phyloP scores from a whole-genome alignment of 1,140 invertebrate species.

The Drosophila navojoa region DNA sequence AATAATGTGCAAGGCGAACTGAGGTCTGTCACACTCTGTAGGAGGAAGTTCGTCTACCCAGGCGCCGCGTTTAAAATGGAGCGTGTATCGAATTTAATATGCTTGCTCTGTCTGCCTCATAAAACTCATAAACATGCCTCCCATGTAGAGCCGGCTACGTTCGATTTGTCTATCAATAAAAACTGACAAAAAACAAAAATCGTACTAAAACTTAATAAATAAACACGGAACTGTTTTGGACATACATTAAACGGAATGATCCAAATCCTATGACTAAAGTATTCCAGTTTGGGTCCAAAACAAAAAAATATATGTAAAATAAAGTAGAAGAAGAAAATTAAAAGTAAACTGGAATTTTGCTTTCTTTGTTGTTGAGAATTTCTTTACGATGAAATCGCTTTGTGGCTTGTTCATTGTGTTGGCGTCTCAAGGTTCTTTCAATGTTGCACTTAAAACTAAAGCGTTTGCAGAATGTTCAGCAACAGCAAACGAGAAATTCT shows the following conservation, averaged over 20 bases:
- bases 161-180: slow-evolving; percentile 45
- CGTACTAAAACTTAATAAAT: slow-evolving; percentile 35
- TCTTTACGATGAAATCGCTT: slow-evolving; percentile 5
- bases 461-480: slow-evolving; percentile 24
- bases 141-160: slow-evolving; percentile 13
- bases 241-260: neutral
- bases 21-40: slow-evolving; percentile 40
- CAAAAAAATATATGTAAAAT: neutral
- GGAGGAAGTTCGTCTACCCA: slow-evolving; percentile 69
- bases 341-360: neutral
- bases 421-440: slow-evolving; percentile 42
- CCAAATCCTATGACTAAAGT: slow-evolving; percentile 13
- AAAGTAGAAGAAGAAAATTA: neutral
- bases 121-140: slow-evolving; percentile 34
- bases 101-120: slow-evolving; percentile 25
- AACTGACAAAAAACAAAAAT: neutral
- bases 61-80: slow-evolving; percentile 56
- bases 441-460: slow-evolving; percentile 33
- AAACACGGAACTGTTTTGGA: slow-evolving; percentile 34
- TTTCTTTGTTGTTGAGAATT: slow-evolving; percentile 20
- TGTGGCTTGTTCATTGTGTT: slow-evolving; percentile 29
- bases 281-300: neutral
- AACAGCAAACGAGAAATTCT: slow-evolving; percentile 20
- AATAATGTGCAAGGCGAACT: slow-evolving; percentile 55
- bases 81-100: slow-evolving; percentile 73